Conservation (phyloP, 2,888 invertebrate species). For the Polyploca ridens region DNA sequence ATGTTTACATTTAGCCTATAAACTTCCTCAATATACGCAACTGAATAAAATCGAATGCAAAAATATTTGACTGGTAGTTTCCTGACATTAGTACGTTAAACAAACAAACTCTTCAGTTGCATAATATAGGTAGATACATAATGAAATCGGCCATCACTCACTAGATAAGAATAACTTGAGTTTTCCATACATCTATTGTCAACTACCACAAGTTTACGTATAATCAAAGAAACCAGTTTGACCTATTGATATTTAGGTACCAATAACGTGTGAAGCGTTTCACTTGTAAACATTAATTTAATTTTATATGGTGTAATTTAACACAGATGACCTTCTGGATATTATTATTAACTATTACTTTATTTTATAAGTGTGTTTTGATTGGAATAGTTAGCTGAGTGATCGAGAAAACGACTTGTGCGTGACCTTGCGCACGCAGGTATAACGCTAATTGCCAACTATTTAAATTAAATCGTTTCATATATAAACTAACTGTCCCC, state of each 20-base stretch:
- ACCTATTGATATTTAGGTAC: slow-evolving; percentile 1
- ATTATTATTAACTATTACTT: slow-evolving; percentile 34
- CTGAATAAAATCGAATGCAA: too few relatives aligned
- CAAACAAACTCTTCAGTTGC: too few relatives aligned
- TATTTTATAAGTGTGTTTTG: slow-evolving; percentile 20
- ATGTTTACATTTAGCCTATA: too few relatives aligned
- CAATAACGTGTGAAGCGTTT: background rate
- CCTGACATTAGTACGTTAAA: too few relatives aligned
- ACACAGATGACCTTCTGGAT: slow-evolving; percentile 31
- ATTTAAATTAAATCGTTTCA: background rate
- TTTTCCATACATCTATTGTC: background rate
- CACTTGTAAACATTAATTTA: slow-evolving; percentile 21
- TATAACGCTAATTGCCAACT: slow-evolving; percentile 9
- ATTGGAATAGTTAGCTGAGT: slow-evolving; percentile 30
- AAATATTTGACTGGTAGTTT: too few relatives aligned
- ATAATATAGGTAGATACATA: too few relatives aligned
- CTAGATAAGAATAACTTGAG: background rate
- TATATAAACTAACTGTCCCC: background rate
- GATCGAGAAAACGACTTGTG: slow-evolving; percentile 22
- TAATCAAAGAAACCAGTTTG: background rate
- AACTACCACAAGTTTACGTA: background rate
- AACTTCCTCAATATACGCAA: too few relatives aligned
- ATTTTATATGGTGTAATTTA: slow-evolving; percentile 25
- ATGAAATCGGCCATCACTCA: too few relatives aligned
- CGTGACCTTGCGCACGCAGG: slow-evolving; percentile 32